Base-by-base conservation (phyloP, 2,113 vertebrate species). In the Tachysurus fulvidraco region DNA sequence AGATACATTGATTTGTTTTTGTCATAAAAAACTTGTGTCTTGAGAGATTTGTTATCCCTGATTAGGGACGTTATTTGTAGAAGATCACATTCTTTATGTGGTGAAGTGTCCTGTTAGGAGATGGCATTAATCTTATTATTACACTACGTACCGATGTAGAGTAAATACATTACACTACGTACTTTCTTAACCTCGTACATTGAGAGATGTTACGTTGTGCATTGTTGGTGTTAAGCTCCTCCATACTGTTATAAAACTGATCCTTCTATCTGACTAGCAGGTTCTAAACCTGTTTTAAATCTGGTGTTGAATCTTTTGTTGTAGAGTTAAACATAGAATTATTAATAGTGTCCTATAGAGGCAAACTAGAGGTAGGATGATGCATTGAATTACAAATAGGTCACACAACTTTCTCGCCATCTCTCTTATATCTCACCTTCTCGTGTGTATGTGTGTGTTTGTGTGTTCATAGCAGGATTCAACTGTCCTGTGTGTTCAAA, bases 401-500 rank as follows among this genome's bases (percentile, higher is more conserved):
- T 1, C 2, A 50, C 41, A 17, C 17, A 46, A 6, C 30, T 36
- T 54, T 57, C 64, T 36, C 41, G 10, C 16, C 67, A 41, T 65
- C 60, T 30, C 16, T 54, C 5, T 64, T 21, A 30, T 44, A 23
- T n/a, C 71, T 44, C 71, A 25, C 60, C 21, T 3, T 30, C 52
- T 25, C 8, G n/a, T 54, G 10, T 54, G 41, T 86, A 1, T 69
- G 12, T 59, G 12, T 84, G 60, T 85, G 55, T 87, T 50, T 60
- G 73, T 78, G 8, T 50, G 5, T 54, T 86, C 57, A 69, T 78
- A 83, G 54, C 93, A 97, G 98, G 96, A 89, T 98, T 99, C 94
- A 97, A 97, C 93, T 99, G 98, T 93, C 98, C 98, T 21, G 94
- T 98, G 78, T 99, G 98, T 95, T 97, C 97, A 92, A 99, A 97